Percentiles rank a stretch among this genome's conserved stretches.
Conservation (phyloP, 2,113 vertebrate genomes). For the Labeo rohita region DNA sequence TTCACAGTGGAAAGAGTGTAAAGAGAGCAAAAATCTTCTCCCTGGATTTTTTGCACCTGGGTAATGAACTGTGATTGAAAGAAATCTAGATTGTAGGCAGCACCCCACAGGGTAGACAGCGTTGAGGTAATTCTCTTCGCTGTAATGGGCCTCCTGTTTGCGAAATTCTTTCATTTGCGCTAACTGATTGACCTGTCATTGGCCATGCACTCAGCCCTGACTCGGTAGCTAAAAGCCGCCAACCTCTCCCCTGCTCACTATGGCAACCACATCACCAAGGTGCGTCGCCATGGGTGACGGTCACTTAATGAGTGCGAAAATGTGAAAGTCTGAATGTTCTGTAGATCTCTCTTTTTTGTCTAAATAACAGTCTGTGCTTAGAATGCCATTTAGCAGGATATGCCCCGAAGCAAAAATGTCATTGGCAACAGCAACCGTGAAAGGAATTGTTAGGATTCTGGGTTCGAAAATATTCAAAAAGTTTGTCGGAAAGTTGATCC, state of each 20-base stretch:
- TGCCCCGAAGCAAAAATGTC: background rate
- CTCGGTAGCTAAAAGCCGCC: conserved; percentile 66
- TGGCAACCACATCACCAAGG: conserved; percentile 61
- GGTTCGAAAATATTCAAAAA: background rate
- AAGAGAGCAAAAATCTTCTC: conserved; percentile 29
- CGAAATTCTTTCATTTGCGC: conserved; percentile 73
- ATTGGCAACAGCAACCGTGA: conserved; percentile 20
- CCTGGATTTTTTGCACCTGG: conserved; percentile 53
- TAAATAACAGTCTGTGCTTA: conserved; percentile 41
- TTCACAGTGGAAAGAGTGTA: conserved; percentile 20
- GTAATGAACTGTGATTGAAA: conserved; percentile 69
- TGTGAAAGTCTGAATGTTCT: conserved; percentile 49
- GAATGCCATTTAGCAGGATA: conserved; percentile 23
- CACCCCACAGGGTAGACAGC: conserved; percentile 53
- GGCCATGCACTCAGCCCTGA: conserved; percentile 70
- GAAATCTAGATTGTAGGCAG: conserved; percentile 59
- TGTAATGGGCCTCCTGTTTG: conserved; percentile 70
- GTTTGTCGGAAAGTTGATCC: background rate
- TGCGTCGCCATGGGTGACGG: conserved; percentile 56
- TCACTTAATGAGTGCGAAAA: conserved; percentile 63
- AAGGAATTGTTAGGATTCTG: background rate
- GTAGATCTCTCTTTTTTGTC: conserved; percentile 43
- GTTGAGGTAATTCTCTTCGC: conserved; percentile 65
- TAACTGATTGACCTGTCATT: conserved; percentile 79
- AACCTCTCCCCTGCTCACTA: conserved; percentile 58